Evolutionary conservation across 2,797 vertebrate genomes (phyloP).

Genomic region (Zenarchopterus dispar): DNA sequence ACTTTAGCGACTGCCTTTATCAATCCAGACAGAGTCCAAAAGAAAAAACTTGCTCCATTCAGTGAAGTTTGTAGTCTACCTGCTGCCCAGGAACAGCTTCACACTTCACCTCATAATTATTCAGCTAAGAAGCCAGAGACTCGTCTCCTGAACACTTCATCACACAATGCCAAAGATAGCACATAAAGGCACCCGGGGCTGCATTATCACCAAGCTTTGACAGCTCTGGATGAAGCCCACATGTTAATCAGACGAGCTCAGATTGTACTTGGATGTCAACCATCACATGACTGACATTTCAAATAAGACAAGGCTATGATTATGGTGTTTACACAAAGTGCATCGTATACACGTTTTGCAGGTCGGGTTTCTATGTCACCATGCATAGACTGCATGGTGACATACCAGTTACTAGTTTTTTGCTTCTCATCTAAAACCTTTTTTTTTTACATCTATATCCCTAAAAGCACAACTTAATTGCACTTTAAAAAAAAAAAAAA

Average conservation of each 20-base stretch:
- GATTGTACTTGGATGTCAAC: slow-evolving; percentile 22
- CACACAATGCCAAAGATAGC: slow-evolving; percentile 62
- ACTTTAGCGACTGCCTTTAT: slow-evolving; percentile 48
- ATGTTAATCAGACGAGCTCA: slow-evolving; percentile 26
- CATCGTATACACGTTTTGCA: no score
- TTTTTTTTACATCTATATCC: no score
- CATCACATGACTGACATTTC: background rate
- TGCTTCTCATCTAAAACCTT: no score
- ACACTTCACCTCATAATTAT: slow-evolving; percentile 71
- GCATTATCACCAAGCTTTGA: slow-evolving; percentile 35
- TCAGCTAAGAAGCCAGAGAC: slow-evolving; percentile 66
- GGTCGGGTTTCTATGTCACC: no score
- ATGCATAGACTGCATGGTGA: no score
- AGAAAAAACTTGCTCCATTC: slow-evolving; percentile 29
- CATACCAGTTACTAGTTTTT: no score
- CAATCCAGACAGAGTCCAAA: slow-evolving; percentile 56
- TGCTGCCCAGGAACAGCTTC: slow-evolving; percentile 45
- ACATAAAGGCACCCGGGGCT: slow-evolving; percentile 50
- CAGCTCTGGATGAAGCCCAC: slow-evolving; percentile 27
- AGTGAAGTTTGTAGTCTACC: slow-evolving; percentile 50
- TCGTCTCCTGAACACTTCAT: slow-evolving; percentile 65
- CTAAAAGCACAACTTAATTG: no score
- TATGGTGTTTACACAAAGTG: background rate
- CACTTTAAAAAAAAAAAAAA: no score
- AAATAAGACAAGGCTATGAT: background rate